These are phyloP conservation scores for Lasioglossum albipes DNA, from an alignment of 1,140 invertebrate species.

Conservation along the genomic window DNA sequence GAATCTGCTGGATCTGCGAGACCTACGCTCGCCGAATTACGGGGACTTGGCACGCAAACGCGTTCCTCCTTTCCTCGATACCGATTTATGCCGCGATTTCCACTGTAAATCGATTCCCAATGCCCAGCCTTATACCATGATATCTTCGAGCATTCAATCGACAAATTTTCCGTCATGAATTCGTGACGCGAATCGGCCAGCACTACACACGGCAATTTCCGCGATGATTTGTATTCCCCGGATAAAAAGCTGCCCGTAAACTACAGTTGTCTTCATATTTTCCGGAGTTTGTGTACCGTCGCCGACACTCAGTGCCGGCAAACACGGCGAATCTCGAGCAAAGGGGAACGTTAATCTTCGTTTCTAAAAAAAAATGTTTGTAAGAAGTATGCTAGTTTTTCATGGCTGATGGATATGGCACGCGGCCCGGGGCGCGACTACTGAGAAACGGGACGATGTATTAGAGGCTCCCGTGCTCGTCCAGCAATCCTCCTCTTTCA, in stretches of 20 bases:
- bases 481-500: no score
- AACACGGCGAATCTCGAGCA: slow-evolving; percentile 44
- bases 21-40: slow-evolving; percentile 2
- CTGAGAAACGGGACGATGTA: not conserved
- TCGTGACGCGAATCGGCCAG: not conserved
- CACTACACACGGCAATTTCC: slow-evolving; percentile 21
- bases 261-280: slow-evolving; percentile 58
- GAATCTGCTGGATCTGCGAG: not conserved
- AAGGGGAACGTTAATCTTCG: slow-evolving; percentile 60
- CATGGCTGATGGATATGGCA: slow-evolving; percentile 39
- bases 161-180: not conserved
- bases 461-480: not conserved
- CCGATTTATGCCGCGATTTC: not conserved
- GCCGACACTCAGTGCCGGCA: slow-evolving; percentile 24
- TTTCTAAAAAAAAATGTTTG: slow-evolving; percentile 43
- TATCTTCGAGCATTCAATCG: no score
- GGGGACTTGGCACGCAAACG: not conserved
- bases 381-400: slow-evolving; percentile 59
- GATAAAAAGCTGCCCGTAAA: slow-evolving; percentile 50
- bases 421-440: not conserved
- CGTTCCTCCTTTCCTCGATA: not conserved
- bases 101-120: not conserved
- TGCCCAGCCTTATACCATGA: no score
- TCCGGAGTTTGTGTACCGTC: slow-evolving; percentile 39
- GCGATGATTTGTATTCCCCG: slow-evolving; percentile 42